These are phyloP conservation scores for Dallia pectoralis DNA, from an alignment of 2,797 vertebrate species.

Conservation along the genomic window DNA sequence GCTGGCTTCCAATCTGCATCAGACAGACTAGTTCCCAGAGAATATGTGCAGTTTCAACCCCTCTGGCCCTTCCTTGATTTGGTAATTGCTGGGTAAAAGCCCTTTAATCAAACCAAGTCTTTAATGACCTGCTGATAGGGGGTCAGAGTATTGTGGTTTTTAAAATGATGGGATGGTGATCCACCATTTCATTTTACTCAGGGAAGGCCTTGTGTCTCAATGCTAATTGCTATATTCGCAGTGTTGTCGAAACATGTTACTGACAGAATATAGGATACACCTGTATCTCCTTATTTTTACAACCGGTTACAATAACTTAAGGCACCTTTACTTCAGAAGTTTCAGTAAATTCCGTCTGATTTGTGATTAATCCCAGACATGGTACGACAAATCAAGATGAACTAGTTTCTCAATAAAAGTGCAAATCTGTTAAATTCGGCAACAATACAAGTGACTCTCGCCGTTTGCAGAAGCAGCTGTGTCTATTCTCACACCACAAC, in stretches of 20 bases:
- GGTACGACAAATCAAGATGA: neutral
- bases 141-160: neutral
- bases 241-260: neutral
- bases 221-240: neutral
- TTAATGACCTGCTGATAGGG: neutral
- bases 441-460: neutral
- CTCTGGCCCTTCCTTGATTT: neutral
- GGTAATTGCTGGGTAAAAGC: neutral
- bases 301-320: too few species aligned
- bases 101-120: neutral
- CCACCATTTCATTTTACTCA: slow-evolving; percentile 17
- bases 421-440: neutral
- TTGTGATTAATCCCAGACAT: neutral
- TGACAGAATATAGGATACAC: too few species aligned
- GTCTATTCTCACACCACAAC: neutral
- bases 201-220: neutral
- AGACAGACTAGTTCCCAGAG: neutral
- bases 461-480: neutral
- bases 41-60: neutral
- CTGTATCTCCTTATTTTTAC: too few species aligned
- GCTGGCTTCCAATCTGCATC: neutral
- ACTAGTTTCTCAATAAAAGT: neutral
- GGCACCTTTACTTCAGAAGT: too few species aligned
- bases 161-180: slow-evolving; percentile 10
- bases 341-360: neutral